Base-by-base conservation (phyloP, 2,888 invertebrate species). In the Exocentrus adspersus region DNA sequence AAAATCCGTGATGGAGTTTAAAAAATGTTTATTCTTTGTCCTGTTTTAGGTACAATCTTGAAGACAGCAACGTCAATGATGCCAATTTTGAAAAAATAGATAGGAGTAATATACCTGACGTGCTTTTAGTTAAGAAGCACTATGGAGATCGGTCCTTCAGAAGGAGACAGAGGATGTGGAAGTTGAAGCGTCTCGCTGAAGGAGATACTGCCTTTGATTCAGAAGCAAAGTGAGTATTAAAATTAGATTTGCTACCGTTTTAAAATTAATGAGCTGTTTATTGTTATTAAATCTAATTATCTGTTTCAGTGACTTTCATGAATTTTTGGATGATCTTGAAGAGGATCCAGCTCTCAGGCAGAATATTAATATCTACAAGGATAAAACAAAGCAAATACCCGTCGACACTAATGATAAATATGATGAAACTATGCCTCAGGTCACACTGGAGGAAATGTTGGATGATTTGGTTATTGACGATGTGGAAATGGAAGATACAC, bases 241-340 rank as follows among this genome's bases (percentile, higher is more conserved):
- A 41, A 17, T 9, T 43, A 28, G 20, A 14, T 28, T 46, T 30
- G 9, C 20, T 12, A 43, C 45, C 56, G 17, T 28, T 21, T 42
- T 60, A 2, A 3, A 12, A 17, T 10, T 10, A n/a, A 24, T 24
- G 3, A 24, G 24, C 7, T 24, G 7, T 24, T 5, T 24, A 5
- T 24, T 24, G 24, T 24, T 24, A n/a, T n/a, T n/a, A 24, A 24
- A 5, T 24, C 24, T 5, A 24, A 24, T 7, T 7, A 5, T 24
- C 24, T 52, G 74, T 81, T 84, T 20, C 82, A 95, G 94, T 75
- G 97, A 98, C 75, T 98, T 94, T 83, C 90, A 92, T 74, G 97
- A 97, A 73, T 99, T 99, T 85, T 85, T 98, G 83, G 96, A 98
- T 75, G 99, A 99, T 79, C 84, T 99, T 69, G 99, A 99, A 82